Evolutionary conservation across 2,797 vertebrate species (phyloP), one percentile per base, ranked within the genome.

Genomic region (Galaxias olidus): DNA sequence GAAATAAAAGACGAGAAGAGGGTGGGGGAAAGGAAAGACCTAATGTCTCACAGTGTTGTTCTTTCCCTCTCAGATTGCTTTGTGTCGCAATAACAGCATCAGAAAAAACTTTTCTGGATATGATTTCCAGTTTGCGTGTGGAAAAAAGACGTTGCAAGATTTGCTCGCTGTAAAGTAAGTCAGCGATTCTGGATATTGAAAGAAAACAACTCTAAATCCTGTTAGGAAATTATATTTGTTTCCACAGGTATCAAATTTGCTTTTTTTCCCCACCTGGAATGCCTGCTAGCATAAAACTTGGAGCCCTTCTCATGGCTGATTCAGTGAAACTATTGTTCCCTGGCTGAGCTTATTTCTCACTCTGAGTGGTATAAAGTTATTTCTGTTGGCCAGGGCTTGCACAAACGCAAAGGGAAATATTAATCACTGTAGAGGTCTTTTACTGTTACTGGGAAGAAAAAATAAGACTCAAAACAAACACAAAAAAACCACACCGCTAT

Each of bases 181-280:
- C 81, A 84, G 85, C 78, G 65, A 66, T 78, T 65, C 40, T 58
- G 20, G 43, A 66, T 71, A 82, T 80, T 71, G 79, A 76, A 85
- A 63, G 65, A 75, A 87, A 86, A 81, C 76, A 84, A 66, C 65
- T 79, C 63, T 45, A 78, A 75, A 84, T 83, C 70, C 58, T 66
- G 43, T 69, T 63, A 15, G 69, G 40, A 75, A 76, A 81, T 83
- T 49, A 61, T 65, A 81, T 81, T 83, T 83, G 66, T 69, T 74
- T 74, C 42, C 52, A 80, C 61, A 72, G 61, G 78, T 73, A 83
- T 84, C 46, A 63, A 65, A 78, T 80, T 72, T 66, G 17, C 11
- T 72, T 75, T 78, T 60, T 51, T 55, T 46, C n/a, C n/a, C n/a
- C 58, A 11, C 61, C 58, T 70, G 72, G 51, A 75, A 76, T 77